Conservation (phyloP, 2,797 vertebrate genomes). For the Danio aesculapii region DNA sequence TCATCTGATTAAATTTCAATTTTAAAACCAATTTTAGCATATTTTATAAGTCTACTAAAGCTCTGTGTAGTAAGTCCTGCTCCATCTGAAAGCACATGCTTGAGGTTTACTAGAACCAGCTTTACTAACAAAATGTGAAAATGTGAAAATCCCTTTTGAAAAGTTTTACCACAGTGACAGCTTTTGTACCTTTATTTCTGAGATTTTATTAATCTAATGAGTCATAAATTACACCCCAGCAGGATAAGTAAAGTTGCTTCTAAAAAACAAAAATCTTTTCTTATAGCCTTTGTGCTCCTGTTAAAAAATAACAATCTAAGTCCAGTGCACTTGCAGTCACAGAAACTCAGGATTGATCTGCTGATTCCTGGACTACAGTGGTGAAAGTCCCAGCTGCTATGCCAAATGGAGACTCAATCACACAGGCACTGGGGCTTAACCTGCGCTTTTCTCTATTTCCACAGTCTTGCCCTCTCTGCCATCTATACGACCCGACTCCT, state of each 20-base stretch:
- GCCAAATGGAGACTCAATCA: constrained; percentile 51
- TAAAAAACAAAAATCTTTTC: not conserved
- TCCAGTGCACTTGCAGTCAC: not conserved
- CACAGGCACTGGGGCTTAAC: constrained; percentile 48
- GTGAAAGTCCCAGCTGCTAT: constrained; percentile 43
- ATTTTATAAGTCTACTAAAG: too few relatives aligned
- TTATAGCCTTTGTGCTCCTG: not conserved
- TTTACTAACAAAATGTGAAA: too few relatives aligned
- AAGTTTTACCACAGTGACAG: too few relatives aligned
- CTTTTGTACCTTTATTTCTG: too few relatives aligned
- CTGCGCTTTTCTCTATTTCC: constrained; percentile 40
- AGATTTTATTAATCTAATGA: not conserved
- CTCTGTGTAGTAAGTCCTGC: too few relatives aligned
- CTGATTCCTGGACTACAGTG: constrained; percentile 30
- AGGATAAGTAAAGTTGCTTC: not conserved
- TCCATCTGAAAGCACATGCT: too few relatives aligned
- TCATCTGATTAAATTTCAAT: too few relatives aligned
- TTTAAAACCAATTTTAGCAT: too few relatives aligned
- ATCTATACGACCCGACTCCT: constrained; percentile 25
- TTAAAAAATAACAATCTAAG: not conserved
- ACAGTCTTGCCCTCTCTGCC: constrained; percentile 35
- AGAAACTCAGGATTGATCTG: constrained; percentile 21
- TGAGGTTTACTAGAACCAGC: too few relatives aligned
- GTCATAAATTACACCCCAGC: not conserved
- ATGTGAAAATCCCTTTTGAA: too few relatives aligned